Percentiles rank a stretch among this genome's conserved stretches.
phyloP scores from a whole-genome alignment of 2,113 vertebrate genomes.

The Etheostoma spectabile region DNA sequence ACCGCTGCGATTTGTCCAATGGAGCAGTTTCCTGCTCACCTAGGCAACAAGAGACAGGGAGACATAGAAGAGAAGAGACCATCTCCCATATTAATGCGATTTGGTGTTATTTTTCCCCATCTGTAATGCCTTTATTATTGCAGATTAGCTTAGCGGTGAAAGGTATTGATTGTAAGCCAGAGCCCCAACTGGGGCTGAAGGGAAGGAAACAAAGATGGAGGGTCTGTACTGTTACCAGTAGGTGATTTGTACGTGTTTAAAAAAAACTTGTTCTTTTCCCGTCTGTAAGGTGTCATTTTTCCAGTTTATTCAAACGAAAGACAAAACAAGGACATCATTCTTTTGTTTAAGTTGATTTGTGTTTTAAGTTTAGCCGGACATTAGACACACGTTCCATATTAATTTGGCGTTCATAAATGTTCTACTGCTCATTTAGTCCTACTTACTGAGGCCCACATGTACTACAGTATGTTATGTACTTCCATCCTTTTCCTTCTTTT shows the following conservation, averaged over 20 bases:
- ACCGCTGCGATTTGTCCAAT: slow-evolving; percentile 39
- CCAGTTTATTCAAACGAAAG: slow-evolving; percentile 13
- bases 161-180: slow-evolving; percentile 82
- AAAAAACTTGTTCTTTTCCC: slow-evolving; percentile 18
- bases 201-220: slow-evolving; percentile 52
- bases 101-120: slow-evolving; percentile 75
- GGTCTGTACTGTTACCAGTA: slow-evolving; percentile 54
- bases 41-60: slow-evolving; percentile 77
- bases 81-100: slow-evolving; percentile 82
- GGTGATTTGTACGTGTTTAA: slow-evolving; percentile 66
- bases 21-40: slow-evolving; percentile 55
- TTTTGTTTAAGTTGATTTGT: not conserved
- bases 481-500: not conserved
- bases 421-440: slow-evolving; percentile 18
- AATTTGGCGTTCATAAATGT: slow-evolving; percentile 2
- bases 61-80: slow-evolving; percentile 62
- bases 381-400: not conserved
- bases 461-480: slow-evolving; percentile 1
- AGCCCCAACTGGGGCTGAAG: slow-evolving; percentile 62
- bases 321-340: not conserved
- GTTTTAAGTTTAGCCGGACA: not conserved
- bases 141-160: slow-evolving; percentile 82
- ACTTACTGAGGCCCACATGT: not conserved
- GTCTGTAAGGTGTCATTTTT: slow-evolving; percentile 36
- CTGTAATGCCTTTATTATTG: slow-evolving; percentile 87